Evolutionary conservation across 2,888 invertebrate species (phyloP).

Genomic region (Sympetrum striolatum): DNA sequence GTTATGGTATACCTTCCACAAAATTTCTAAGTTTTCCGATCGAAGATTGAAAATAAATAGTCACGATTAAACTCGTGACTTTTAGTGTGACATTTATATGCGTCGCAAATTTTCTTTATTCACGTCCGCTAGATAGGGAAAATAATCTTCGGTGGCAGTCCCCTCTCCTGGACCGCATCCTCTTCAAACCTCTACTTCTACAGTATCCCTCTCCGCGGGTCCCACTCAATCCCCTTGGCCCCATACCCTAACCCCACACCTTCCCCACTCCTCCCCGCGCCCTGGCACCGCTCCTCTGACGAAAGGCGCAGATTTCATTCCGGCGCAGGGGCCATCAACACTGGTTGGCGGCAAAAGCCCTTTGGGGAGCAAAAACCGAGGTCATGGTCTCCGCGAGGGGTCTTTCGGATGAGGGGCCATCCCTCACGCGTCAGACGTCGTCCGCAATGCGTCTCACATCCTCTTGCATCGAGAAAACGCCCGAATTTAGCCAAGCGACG

Average conservation of each 20-base stretch:
- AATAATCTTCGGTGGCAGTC: neutral
- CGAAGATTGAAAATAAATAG: neutral
- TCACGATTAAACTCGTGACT: too few relatives aligned
- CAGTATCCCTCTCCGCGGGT: neutral
- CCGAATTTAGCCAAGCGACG: neutral
- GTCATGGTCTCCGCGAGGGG: neutral
- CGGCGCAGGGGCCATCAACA: neutral
- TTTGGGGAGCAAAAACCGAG: constrained; percentile 30
- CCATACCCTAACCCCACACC: neutral
- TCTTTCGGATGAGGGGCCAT: neutral
- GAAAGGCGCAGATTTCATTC: constrained; percentile 19
- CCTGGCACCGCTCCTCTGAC: neutral
- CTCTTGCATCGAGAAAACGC: neutral
- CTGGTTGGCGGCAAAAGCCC: neutral
- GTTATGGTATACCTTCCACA: too few relatives aligned
- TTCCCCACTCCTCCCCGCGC: neutral
- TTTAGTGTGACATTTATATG: too few relatives aligned
- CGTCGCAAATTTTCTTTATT: too few relatives aligned
- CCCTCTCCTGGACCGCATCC: neutral
- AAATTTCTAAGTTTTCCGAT: neutral
- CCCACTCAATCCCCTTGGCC: neutral
- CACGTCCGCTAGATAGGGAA: too few relatives aligned
- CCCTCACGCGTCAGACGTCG: neutral
- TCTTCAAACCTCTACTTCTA: neutral
- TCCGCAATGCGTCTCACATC: constrained; percentile 25